These are phyloP conservation scores for Oryzias dopingdopingensis DNA, from an alignment of 2,797 vertebrate species.

Conservation along the genomic window DNA sequence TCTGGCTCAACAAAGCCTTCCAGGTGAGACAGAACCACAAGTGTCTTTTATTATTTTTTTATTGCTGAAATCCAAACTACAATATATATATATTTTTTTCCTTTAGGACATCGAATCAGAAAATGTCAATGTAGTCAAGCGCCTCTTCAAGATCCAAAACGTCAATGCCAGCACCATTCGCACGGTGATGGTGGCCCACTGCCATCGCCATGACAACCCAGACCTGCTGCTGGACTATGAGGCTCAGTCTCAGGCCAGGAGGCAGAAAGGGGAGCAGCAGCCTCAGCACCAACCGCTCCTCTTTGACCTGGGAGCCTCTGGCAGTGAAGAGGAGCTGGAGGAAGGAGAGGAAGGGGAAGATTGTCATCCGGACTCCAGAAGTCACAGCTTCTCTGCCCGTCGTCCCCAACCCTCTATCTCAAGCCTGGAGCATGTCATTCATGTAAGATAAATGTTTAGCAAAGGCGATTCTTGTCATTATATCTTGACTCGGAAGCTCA, in stretches of 20 bases:
- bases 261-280: constrained; percentile 49
- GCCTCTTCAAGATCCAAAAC: constrained; percentile 98
- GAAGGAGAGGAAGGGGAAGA: constrained; percentile 52
- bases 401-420: constrained; percentile 47
- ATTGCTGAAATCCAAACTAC: too few relatives aligned
- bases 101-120: constrained; percentile 91
- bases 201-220: constrained; percentile 85
- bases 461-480: background rate
- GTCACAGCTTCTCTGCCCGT: constrained; percentile 19
- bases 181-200: constrained; percentile 96
- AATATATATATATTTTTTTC: background rate
- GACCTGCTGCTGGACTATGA: constrained; percentile 86
- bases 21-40: constrained; percentile 78
- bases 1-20: constrained; percentile 99
- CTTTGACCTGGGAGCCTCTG: constrained; percentile 81
- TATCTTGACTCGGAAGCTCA: background rate
- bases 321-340: constrained; percentile 80
- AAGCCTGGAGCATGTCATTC: constrained; percentile 71
- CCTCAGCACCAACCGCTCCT: constrained; percentile 70
- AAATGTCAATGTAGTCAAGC: constrained; percentile 95
- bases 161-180: constrained; percentile 95
- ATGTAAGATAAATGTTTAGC: constrained; percentile 49
- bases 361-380: constrained; percentile 22
- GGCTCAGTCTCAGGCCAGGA: constrained; percentile 70
- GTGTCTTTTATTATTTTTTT: too few relatives aligned